Evolutionary conservation across 1,140 invertebrate species (phyloP), one percentile per base, ranked within the genome.

Genomic region (Cydia splendana): DNA sequence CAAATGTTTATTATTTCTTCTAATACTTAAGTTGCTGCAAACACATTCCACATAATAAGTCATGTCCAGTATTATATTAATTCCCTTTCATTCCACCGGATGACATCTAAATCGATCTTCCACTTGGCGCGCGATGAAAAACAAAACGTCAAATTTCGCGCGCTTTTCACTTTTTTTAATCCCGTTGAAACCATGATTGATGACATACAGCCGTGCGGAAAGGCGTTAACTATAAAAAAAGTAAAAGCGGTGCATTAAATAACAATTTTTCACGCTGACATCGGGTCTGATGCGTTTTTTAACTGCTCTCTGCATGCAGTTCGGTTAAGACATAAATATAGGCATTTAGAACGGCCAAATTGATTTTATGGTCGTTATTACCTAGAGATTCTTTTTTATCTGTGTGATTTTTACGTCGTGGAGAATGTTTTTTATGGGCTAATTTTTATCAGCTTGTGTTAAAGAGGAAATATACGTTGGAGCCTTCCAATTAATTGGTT

Each of bases 201-300:
- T 84, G 83, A 78, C 71, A 75, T 75, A 28, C 78, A 76, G 77
- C 67, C 67, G 80, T 57, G 75, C 78, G 76, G 74, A 77, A 76
- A 78, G 76, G 79, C 77, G 77, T 76, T 76, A 78, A 65, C 51
- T 71, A 73, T 80, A 81, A 84, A 82, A 81, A 81, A 62, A 62
- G 20, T 24, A 24, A 62, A 79, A 42, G 78, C 77, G 81, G 69
- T 82, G 78, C 79, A 80, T 84, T 84, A 83, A 84, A 84, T 80
- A 84, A 80, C 83, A 82, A 85, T 86, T 83, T 84, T 86, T 86
- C 83, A 86, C 79, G 77, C 83, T 86, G 81, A 83, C 81, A 84
- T 80, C 67, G 34, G 67, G 15, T 45, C 34, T 10, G 57, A 71
- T 71, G 67, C 67, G 67, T 38, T 71, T 71, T 71, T 71, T 71